Base-by-base conservation (phyloP, 2,113 vertebrate species). In the Zosterops pallidus region DNA sequence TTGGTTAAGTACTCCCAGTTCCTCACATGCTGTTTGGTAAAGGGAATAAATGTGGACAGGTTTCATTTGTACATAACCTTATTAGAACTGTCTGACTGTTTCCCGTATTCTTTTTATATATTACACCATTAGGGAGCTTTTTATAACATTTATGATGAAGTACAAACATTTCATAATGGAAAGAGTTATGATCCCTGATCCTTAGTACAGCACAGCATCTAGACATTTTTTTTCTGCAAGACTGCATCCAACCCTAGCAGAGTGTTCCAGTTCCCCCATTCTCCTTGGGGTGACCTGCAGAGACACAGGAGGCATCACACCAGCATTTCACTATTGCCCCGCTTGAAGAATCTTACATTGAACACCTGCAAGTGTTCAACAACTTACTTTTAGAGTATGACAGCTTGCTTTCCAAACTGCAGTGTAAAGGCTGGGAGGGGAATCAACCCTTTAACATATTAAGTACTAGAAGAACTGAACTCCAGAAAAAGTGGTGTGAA, bases 1-100 rank as follows among this genome's bases (percentile, higher is more conserved):
- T 91, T 14, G 8, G 84, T 91, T 96, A 96, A 97, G 93, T 96
- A 96, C 47, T 96, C 91, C 96, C 96, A 97, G 95, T 35, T 95
- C 93, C 82, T 82, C 90, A 91, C 90, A 95, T 92, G 87, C 94
- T 96, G 94, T 88, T 97, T 85, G 55, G 94, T 95, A 96, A 91
- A 95, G 84, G 74, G 89, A 94, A 94, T 97, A 95, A 89, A 95
- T 33, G 78, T 80, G 81, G 89, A 96, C 95, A 96, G 91, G 95
- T 97, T 96, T 95, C 93, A 97, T 96, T 97, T 91, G 94, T 95
- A 96, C 63, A 83, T 94, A 97, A 95, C 93, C 95, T 95, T 97
- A 87, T 92, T 95, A 97, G 95, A 96, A 92, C 81, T 95, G 91
- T 94, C 95, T 94, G 86, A 94, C 83, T 79, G 87, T 79, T 95